phyloP scores from a whole-genome alignment of 2,113 vertebrate genomes.

The Loxodonta africana region DNA sequence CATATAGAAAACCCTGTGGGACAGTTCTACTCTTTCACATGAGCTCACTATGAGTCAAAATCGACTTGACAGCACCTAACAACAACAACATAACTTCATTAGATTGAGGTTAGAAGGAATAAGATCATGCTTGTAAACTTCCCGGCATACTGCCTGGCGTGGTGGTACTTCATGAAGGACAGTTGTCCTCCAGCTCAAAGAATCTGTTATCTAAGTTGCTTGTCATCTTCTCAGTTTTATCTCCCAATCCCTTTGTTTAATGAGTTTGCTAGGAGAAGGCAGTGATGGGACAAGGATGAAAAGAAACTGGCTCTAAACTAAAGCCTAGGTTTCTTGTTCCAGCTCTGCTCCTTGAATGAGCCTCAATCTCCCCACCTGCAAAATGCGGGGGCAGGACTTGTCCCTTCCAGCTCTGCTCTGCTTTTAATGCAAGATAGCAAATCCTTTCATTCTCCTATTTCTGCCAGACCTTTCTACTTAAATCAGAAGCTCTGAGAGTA shows the following conservation, averaged over 20 bases:
- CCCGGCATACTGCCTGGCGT: not conserved
- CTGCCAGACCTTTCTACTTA: slow-evolving; percentile 14
- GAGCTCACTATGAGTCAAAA: not conserved
- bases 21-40: not conserved
- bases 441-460: not conserved
- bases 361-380: not conserved
- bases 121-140: not conserved
- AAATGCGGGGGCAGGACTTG: not conserved
- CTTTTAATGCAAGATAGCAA: not conserved
- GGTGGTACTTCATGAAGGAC: not conserved
- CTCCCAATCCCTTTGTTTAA: not conserved
- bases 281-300: not conserved
- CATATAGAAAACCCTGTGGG: not conserved
- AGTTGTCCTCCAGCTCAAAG: not conserved
- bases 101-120: not conserved
- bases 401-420: not conserved
- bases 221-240: not conserved
- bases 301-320: not conserved
- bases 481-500: not conserved
- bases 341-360: not conserved
- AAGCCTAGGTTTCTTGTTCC: not conserved
- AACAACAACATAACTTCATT: not conserved
- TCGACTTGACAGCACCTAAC: not conserved
- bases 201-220: not conserved
- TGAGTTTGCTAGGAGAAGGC: not conserved